Percentiles rank a stretch among this genome's conserved stretches.
Conservation (phyloP, 1,140 invertebrate genomes). For the Hylaeus anthracinus region DNA sequence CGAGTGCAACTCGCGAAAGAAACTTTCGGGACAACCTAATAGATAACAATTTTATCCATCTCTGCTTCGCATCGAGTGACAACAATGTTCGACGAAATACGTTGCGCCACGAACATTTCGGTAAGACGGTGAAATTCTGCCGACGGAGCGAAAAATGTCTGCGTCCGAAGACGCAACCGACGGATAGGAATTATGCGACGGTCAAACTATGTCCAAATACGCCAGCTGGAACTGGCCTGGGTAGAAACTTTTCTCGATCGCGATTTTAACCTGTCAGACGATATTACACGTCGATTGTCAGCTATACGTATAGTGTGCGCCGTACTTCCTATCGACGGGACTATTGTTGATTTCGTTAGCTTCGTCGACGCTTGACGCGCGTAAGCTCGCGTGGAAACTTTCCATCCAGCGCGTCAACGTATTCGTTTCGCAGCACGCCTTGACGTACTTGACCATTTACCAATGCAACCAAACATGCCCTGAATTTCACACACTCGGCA, state of each 20-base stretch:
- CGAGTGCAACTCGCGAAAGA: too few relatives aligned
- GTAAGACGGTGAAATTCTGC: not conserved
- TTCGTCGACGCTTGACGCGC: conserved; percentile 11
- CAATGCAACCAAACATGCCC: not conserved
- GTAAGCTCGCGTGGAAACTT: conserved; percentile 20
- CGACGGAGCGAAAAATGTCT: conserved; percentile 35
- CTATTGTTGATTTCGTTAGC: conserved; percentile 6
- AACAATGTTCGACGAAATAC: not conserved
- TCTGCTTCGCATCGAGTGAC: too few relatives aligned
- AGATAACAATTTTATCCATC: too few relatives aligned
- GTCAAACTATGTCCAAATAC: conserved; percentile 3
- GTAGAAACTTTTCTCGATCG: conserved; percentile 23
- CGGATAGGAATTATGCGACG: conserved; percentile 39
- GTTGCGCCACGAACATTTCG: not conserved
- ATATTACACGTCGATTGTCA: conserved; percentile 11
- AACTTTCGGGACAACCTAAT: too few relatives aligned
- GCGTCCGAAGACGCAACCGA: not conserved
- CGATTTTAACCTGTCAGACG: conserved; percentile 31
- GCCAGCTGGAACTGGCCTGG: not conserved
- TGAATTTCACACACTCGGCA: not conserved
- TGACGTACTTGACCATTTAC: not conserved
- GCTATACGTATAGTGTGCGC: not conserved
- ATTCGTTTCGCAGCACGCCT: not conserved
- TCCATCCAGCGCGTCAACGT: conserved; percentile 7
- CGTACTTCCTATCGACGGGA: not conserved